Conservation (phyloP, 2,797 vertebrate species). For the Emys orbicularis region DNA sequence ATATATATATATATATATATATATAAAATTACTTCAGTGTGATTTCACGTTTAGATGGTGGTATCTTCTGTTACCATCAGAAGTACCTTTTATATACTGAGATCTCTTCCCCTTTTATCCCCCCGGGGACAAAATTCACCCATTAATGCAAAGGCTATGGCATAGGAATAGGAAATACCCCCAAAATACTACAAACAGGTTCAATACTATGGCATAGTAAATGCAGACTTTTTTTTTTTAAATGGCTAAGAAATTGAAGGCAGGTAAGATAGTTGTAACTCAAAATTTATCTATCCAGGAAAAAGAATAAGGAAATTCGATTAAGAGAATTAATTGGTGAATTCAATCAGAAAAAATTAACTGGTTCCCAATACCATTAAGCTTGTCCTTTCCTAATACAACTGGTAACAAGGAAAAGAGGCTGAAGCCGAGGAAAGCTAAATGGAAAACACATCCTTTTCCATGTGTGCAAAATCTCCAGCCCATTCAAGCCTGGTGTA, state of each 20-base stretch:
- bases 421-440: background rate
- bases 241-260: background rate
- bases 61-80: background rate
- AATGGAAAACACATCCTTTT: background rate
- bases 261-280: background rate
- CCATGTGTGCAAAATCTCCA: background rate
- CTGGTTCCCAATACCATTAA: background rate
- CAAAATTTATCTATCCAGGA: no score
- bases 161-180: conserved; percentile 24
- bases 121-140: background rate
- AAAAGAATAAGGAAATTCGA: no score
- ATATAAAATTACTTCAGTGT: no score
- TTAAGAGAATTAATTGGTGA: background rate
- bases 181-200: conserved; percentile 40
- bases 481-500: background rate
- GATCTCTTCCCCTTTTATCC: background rate
- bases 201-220: background rate
- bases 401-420: background rate
- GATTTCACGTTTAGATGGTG: background rate
- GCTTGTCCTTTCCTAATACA: background rate
- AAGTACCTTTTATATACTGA: background rate
- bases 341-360: background rate
- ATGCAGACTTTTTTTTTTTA: background rate
- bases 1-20: no score
- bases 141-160: background rate